Evolutionary conservation across 2,888 invertebrate species (phyloP).

Genomic region (Gymnocheta viridis): DNA sequence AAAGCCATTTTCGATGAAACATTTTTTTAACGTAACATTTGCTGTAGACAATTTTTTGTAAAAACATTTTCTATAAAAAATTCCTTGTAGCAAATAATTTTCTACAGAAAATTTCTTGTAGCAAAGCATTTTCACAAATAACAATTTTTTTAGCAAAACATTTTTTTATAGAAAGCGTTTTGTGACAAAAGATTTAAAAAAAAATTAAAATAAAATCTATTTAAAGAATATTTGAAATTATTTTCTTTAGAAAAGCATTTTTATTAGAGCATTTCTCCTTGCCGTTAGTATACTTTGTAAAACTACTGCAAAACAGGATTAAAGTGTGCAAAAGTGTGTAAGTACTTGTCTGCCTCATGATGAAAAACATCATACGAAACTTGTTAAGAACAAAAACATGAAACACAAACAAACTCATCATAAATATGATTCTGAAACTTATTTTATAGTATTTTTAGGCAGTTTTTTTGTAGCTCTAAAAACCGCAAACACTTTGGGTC

Average conservation of each 20-base stretch:
- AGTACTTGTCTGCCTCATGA: constrained; percentile 42
- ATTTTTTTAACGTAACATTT: too few species aligned
- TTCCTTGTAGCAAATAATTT: background rate
- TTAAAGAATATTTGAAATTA: background rate
- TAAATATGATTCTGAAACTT: constrained; percentile 27
- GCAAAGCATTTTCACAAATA: too few species aligned
- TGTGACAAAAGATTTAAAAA: background rate
- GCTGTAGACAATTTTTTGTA: background rate
- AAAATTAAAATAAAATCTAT: background rate
- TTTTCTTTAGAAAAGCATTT: too few species aligned
- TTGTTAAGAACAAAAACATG: background rate
- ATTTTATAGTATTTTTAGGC: background rate
- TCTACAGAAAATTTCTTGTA: background rate
- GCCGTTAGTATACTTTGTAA: background rate
- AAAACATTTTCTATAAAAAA: background rate
- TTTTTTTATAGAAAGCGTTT: too few species aligned
- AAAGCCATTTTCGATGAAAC: too few species aligned
- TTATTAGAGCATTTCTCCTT: background rate
- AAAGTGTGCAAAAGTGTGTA: constrained; percentile 26
- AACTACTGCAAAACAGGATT: constrained; percentile 32
- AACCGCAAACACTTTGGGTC: constrained; percentile 55
- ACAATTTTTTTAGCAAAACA: background rate
- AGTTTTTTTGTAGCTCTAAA: background rate
- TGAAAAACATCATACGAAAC: constrained; percentile 31
- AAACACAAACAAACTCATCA: constrained; percentile 42